Percentiles rank a stretch among this genome's conserved stretches.
Conservation (phyloP, 1,140 invertebrate species). For the Orius insidiosus region DNA sequence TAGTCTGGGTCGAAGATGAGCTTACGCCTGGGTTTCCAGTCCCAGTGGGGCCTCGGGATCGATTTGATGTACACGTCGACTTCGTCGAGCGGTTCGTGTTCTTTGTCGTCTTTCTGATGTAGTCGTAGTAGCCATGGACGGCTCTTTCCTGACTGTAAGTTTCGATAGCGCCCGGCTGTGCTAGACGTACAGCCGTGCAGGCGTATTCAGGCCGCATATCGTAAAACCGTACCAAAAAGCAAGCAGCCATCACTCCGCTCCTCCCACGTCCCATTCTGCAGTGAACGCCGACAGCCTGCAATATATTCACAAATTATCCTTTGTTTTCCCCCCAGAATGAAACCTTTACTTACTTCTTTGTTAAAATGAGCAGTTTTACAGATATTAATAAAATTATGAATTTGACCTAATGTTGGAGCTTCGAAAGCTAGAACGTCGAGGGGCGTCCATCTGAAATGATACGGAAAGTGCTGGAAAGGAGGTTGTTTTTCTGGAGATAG, state of each 20-base stretch:
- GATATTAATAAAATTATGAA: constrained; percentile 47
- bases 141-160: constrained; percentile 37
- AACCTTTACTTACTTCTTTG: constrained; percentile 29
- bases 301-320: too few relatives aligned
- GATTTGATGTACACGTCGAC: constrained; percentile 7
- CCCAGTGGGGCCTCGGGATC: constrained; percentile 11
- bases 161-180: constrained; percentile 47
- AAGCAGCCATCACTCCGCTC: constrained; percentile 50
- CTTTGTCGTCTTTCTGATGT: constrained; percentile 5
- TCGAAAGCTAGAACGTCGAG: constrained; percentile 46
- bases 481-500: constrained; percentile 43
- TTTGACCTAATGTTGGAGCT: constrained; percentile 42
- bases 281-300: constrained; percentile 50
- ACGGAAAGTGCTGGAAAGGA: constrained; percentile 25
- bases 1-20: too few relatives aligned
- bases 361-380: constrained; percentile 30
- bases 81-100: constrained; percentile 1
- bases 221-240: constrained; percentile 44
- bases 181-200: constrained; percentile 37
- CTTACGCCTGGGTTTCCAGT: constrained; percentile 7
- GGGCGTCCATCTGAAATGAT: constrained; percentile 34
- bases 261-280: constrained; percentile 46
- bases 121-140: constrained; percentile 16
- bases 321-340: too few relatives aligned
- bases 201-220: constrained; percentile 39